Conservation (phyloP, 2,797 vertebrate genomes). For the Tapera naevia region DNA sequence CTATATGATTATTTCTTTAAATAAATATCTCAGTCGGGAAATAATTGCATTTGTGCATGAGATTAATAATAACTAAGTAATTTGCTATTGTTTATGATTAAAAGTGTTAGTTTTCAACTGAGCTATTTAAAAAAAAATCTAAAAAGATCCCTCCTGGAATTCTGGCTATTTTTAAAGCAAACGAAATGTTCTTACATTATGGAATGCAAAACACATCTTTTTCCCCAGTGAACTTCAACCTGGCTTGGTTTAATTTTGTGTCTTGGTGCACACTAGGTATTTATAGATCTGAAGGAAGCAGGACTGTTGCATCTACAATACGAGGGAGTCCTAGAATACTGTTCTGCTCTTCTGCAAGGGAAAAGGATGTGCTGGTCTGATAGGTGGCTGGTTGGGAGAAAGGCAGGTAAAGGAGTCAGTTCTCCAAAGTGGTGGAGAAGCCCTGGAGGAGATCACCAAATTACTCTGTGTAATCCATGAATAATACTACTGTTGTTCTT, state of each 20-base stretch:
- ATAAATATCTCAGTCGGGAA: slow-evolving; percentile 14
- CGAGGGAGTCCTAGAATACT: not conserved
- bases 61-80: slow-evolving; percentile 3
- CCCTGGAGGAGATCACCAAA: not conserved
- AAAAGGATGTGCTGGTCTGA: not conserved
- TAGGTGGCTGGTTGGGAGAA: not conserved
- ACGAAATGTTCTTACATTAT: not conserved
- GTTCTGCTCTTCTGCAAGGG: not conserved
- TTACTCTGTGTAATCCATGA: not conserved
- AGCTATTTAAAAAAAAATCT: slow-evolving; percentile 15
- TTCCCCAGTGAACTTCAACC: not conserved
- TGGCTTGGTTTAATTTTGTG: not conserved
- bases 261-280: not conserved
- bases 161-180: not conserved
- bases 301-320: not conserved
- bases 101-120: not conserved
- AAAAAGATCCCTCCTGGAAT: not conserved
- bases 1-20: not conserved
- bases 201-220: not conserved
- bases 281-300: not conserved
- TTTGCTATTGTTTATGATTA: slow-evolving; percentile 30
- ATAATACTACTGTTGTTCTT: not conserved
- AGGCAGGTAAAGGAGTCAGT: not conserved
- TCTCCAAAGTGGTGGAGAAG: not conserved
- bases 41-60: slow-evolving; percentile 23